Base-by-base conservation (phyloP, 2,888 invertebrate species). In the Polydrusus tereticollis region DNA sequence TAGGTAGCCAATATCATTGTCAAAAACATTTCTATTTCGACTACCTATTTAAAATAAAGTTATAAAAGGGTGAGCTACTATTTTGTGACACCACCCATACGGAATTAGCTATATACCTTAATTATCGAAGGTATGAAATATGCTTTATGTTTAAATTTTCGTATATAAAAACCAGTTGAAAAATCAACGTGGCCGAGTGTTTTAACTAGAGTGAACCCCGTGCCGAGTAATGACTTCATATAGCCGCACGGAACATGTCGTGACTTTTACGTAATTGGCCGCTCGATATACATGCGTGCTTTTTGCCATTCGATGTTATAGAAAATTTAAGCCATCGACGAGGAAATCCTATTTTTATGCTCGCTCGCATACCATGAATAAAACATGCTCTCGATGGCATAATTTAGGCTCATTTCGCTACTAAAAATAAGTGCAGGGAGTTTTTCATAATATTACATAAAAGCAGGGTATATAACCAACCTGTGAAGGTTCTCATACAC, bases 181-280 rank as follows among this genome's bases (percentile, higher is more conserved):
- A 52, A 69, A 63, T 69, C 63, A 57, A 57, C 26, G 21, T 45
- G 33, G 62, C 41, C 12, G 43, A 18, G 18, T 62, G 41, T 18
- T 45, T 2, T 55, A 55, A 64, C 50, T 38, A 52, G 55, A 69
- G 57, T 38, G 55, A 47, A 36, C 38, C n/a, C n/a, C 52, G 60
- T 65, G 47, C 52, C 65, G 45, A 36, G 64, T 74, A 74, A 74
- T 74, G 74, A 70, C 74, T 74, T 74, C 64, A 74, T 74, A 74
- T 63, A 65, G 43, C 36, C 36, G 33, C 74, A 74, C 74, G 74
- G 55, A 74, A 74, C 70, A 70, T 74, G 36, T 74, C 74, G 74
- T 74, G 74, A 74, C 74, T 62, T 26, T 45, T 26, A 70, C 69
- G 57, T 67, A 72, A 72, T 72, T 72, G 67, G 55, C 43, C 60